Evolutionary conservation across 2,113 vertebrate species (phyloP).

Genomic region (Bubo scandiacus): DNA sequence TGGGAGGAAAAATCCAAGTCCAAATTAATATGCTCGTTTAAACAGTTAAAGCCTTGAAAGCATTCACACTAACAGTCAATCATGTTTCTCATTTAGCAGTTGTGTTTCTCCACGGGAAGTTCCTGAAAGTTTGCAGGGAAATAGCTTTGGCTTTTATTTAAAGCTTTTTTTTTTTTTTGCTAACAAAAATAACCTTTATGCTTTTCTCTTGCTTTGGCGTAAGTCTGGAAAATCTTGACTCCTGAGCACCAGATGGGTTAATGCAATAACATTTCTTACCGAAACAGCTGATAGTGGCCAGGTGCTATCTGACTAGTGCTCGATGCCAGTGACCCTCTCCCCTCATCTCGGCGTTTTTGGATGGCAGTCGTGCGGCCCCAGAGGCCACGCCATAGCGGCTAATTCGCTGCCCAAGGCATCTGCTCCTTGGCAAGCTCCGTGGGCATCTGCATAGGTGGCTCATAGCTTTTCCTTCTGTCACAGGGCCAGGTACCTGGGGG

Average conservation of each 20-base stretch:
- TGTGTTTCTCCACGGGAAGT: not conserved
- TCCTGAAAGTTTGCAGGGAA: constrained; percentile 30
- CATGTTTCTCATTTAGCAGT: not conserved
- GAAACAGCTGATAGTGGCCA: not conserved
- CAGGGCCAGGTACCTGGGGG: not conserved
- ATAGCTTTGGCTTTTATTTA: constrained; percentile 20
- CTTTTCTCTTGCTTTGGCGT: not conserved
- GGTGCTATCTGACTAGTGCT: not conserved
- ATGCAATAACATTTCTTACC: not conserved
- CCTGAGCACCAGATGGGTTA: not conserved
- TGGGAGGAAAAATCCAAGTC: not conserved
- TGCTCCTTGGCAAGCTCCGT: not conserved
- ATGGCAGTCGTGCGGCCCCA: not conserved
- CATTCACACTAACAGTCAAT: not conserved
- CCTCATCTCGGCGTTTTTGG: not conserved
- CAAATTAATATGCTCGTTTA: not conserved
- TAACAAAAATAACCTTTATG: constrained; percentile 7
- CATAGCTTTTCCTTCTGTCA: not conserved
- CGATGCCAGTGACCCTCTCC: not conserved
- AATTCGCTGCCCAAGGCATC: not conserved
- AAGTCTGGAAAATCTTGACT: not conserved
- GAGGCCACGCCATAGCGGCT: not conserved
- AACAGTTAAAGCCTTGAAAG: constrained; percentile 10
- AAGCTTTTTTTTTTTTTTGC: not conserved
- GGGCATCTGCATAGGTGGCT: not conserved